Evolutionary conservation across 1,140 invertebrate species (phyloP).

Genomic region (Helicoverpa zea): DNA sequence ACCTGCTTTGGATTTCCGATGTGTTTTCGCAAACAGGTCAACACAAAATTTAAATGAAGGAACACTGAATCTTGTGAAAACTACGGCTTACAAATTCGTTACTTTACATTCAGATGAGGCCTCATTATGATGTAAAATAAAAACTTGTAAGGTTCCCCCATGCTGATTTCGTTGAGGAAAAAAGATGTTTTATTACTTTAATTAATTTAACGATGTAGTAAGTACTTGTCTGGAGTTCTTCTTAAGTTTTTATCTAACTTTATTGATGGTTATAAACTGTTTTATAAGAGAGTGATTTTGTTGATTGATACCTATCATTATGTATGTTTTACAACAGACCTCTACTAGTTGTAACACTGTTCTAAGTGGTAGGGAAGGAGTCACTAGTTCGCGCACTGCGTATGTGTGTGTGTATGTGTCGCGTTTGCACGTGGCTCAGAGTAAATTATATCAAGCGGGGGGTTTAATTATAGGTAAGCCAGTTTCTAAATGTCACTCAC

Average conservation of each 20-base stretch:
- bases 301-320: background rate
- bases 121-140: slow-evolving; percentile 52
- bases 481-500: too few species aligned
- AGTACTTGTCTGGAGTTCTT: slow-evolving; percentile 8
- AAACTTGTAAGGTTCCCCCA: slow-evolving; percentile 43
- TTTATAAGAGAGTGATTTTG: background rate
- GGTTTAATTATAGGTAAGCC: too few species aligned
- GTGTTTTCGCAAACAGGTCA: slow-evolving; percentile 37
- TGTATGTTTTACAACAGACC: too few species aligned
- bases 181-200: slow-evolving; percentile 42
- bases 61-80: slow-evolving; percentile 43
- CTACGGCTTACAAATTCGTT: slow-evolving; percentile 36
- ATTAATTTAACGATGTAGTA: slow-evolving; percentile 46
- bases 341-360: too few species aligned
- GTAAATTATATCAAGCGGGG: too few species aligned
- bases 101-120: slow-evolving; percentile 46
- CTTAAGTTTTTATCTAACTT: background rate
- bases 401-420: too few species aligned
- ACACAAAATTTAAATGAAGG: slow-evolving; percentile 40
- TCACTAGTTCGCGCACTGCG: too few species aligned
- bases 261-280: background rate
- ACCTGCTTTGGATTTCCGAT: background rate
- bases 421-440: too few species aligned
- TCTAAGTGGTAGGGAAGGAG: too few species aligned
- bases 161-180: slow-evolving; percentile 12